phyloP scores from a whole-genome alignment of 2,888 invertebrate species.

The Phengaris alcon region DNA sequence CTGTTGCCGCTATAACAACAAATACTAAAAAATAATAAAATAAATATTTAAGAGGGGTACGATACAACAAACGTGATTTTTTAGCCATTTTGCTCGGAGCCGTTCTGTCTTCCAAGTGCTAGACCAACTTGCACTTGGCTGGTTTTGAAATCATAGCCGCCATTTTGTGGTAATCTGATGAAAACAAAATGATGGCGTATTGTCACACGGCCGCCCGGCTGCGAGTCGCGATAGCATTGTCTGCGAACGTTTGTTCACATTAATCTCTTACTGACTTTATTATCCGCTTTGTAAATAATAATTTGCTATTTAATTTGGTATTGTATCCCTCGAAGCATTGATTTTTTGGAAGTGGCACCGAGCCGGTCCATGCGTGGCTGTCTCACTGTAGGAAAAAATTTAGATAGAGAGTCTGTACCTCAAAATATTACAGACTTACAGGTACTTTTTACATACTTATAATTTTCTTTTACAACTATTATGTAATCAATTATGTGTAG shows the following conservation, averaged over 20 bases:
- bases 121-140: no score
- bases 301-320: neutral
- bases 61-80: no score
- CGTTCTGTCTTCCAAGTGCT: no score
- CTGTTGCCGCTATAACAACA: no score
- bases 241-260: constrained; percentile 1
- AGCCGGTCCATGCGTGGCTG: neutral
- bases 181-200: constrained; percentile 5
- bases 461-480: no score
- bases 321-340: neutral
- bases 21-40: no score
- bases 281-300: neutral
- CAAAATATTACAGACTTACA: no score
- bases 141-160: neutral
- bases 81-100: no score
- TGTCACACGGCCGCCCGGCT: neutral
- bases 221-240: constrained; percentile 13
- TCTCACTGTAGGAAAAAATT: neutral
- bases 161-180: neutral
- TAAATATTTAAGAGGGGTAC: no score
- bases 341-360: neutral
- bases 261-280: constrained; percentile 2
- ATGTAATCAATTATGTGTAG: no score
- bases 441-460: no score
- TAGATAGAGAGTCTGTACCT: no score